Evolutionary conservation across 2,888 invertebrate species (phyloP).

Genomic region (Anoncus sp.): DNA sequence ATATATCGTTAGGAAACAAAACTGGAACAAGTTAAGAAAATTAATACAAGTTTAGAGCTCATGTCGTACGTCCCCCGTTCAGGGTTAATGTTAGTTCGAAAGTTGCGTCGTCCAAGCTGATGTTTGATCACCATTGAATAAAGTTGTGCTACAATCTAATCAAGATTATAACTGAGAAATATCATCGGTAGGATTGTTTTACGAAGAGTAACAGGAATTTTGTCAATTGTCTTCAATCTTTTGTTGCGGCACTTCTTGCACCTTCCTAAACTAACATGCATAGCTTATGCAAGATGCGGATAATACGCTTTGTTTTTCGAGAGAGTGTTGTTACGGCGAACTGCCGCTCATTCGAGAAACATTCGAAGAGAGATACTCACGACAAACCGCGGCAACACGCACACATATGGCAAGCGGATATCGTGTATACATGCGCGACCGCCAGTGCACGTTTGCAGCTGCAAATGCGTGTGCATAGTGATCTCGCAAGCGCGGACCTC

Average conservation of each 20-base stretch:
- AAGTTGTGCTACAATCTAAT: neutral
- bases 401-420: slow-evolving; percentile 70
- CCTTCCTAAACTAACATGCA: neutral
- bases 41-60: neutral
- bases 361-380: slow-evolving; percentile 45
- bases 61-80: slow-evolving; percentile 14
- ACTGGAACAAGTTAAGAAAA: slow-evolving; percentile 3
- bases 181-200: neutral
- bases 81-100: neutral
- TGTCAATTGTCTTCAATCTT: neutral
- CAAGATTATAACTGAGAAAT: neutral
- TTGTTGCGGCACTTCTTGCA: neutral
- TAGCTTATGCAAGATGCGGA: neutral
- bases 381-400: too few relatives aligned
- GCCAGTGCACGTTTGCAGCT: slow-evolving; percentile 50
- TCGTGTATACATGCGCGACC: slow-evolving; percentile 22
- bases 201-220: neutral
- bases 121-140: slow-evolving; percentile 8
- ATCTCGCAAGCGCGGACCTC: slow-evolving; percentile 47
- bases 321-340: slow-evolving; percentile 59
- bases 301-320: slow-evolving; percentile 41
- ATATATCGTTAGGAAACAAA: neutral
- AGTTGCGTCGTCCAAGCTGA: neutral
- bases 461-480: slow-evolving; percentile 53
- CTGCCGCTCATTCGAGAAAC: slow-evolving; percentile 47